Percentiles rank a stretch among this genome's conserved stretches.
Conservation (phyloP, 2,888 invertebrate genomes). For the Drosophila siamana region DNA sequence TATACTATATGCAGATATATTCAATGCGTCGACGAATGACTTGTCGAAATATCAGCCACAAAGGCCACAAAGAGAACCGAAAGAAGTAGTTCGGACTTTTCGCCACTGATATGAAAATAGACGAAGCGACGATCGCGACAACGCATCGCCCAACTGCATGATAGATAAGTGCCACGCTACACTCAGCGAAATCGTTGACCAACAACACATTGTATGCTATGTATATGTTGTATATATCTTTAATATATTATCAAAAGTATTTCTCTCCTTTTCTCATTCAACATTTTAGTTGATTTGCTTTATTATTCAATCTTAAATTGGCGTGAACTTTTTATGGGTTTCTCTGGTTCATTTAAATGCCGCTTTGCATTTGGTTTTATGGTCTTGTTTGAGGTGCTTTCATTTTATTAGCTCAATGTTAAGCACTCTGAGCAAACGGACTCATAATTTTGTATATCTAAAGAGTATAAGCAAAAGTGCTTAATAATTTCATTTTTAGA, state of each 20-base stretch:
- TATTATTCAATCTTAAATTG: not conserved
- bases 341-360: not conserved
- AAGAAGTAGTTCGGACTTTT: slow-evolving; percentile 13
- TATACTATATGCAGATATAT: not conserved
- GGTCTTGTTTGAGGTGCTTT: not conserved
- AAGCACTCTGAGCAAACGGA: slow-evolving; percentile 1
- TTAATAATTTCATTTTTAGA: too few relatives aligned
- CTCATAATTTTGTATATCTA: too few relatives aligned
- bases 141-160: slow-evolving; percentile 32
- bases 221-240: too few relatives aligned
- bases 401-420: not conserved
- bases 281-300: not conserved
- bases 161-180: slow-evolving; percentile 35
- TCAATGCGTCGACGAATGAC: slow-evolving; percentile 34
- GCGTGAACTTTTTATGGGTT: not conserved
- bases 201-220: too few relatives aligned
- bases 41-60: slow-evolving; percentile 42
- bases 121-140: slow-evolving; percentile 17
- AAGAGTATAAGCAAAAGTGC: not conserved
- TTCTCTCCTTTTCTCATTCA: not conserved
- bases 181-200: slow-evolving; percentile 18
- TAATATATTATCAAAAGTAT: not conserved
- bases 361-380: slow-evolving; percentile 3
- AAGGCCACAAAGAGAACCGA: not conserved
- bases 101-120: slow-evolving; percentile 47